phyloP scores from a whole-genome alignment of 2,888 invertebrate genomes.

The Rhopalosiphum nymphaeae region DNA sequence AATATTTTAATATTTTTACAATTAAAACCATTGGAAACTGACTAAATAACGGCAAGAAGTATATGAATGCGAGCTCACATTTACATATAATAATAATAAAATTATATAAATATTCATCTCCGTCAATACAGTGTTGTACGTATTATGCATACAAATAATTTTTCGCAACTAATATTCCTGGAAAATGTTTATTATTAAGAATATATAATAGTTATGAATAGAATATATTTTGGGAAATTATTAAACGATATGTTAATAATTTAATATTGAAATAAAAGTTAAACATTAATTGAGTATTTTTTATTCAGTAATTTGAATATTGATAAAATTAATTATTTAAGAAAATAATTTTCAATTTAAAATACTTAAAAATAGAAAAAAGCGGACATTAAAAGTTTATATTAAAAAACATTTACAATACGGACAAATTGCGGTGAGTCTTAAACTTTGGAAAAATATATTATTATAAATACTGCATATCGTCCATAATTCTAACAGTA shows the following conservation, averaged over 20 bases:
- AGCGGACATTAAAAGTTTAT: background rate
- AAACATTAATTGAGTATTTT: background rate
- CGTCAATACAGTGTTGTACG: background rate
- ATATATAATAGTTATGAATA: background rate
- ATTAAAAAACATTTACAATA: background rate
- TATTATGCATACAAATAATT: background rate
- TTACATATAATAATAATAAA: constrained; percentile 34
- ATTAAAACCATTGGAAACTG: constrained; percentile 3
- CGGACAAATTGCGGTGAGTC: background rate
- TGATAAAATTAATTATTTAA: background rate
- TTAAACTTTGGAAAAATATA: background rate
- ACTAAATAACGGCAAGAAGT: background rate
- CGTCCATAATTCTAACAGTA: background rate
- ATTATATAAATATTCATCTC: constrained; percentile 5
- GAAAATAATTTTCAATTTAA: background rate
- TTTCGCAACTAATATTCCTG: background rate
- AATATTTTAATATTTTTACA: constrained; percentile 49
- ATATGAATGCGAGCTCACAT: background rate
- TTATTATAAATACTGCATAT: background rate
- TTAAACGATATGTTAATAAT: background rate
- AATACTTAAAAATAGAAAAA: background rate
- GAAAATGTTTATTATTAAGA: background rate
- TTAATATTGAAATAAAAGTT: background rate
- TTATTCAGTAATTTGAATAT: background rate
- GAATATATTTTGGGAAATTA: background rate